Evolutionary conservation across 1,140 invertebrate species (phyloP).

Genomic region (Brachionus koreanus): DNA sequence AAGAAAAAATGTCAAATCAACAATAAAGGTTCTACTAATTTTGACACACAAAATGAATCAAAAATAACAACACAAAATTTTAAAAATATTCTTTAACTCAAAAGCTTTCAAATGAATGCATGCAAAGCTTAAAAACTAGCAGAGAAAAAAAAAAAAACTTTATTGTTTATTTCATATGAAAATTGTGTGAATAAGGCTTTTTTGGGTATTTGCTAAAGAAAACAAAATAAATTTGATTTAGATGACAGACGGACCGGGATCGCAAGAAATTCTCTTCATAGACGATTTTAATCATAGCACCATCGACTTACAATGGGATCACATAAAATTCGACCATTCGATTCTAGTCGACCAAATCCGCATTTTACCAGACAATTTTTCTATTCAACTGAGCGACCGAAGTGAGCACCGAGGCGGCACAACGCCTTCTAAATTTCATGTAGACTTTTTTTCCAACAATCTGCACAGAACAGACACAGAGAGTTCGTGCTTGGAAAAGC

Average conservation of each 20-base stretch:
- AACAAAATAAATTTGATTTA: background rate
- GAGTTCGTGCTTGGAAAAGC: background rate
- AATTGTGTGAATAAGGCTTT: background rate
- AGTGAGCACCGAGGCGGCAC: background rate
- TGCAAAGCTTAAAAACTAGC: background rate
- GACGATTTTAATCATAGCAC: background rate
- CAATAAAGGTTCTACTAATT: background rate
- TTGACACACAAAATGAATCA: background rate
- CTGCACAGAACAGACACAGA: background rate
- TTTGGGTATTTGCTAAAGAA: background rate
- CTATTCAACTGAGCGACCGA: background rate
- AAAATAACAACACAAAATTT: background rate
- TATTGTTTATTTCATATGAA: background rate
- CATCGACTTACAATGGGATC: constrained; percentile 35
- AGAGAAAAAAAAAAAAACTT: background rate
- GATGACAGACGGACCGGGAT: constrained; percentile 12
- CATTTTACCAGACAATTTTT: constrained; percentile 22
- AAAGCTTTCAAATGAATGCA: background rate
- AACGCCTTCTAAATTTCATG: background rate
- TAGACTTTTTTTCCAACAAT: constrained; percentile 39
- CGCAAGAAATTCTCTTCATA: constrained; percentile 13
- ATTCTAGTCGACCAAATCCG: constrained; percentile 28
- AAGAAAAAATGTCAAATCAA: background rate
- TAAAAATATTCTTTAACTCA: background rate
- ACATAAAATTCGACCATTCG: constrained; percentile 34